Percentiles rank a stretch among this genome's conserved stretches.
Evolutionary conservation across 2,113 vertebrate genomes (phyloP).

Genomic region (Spermophilus dauricus): DNA sequence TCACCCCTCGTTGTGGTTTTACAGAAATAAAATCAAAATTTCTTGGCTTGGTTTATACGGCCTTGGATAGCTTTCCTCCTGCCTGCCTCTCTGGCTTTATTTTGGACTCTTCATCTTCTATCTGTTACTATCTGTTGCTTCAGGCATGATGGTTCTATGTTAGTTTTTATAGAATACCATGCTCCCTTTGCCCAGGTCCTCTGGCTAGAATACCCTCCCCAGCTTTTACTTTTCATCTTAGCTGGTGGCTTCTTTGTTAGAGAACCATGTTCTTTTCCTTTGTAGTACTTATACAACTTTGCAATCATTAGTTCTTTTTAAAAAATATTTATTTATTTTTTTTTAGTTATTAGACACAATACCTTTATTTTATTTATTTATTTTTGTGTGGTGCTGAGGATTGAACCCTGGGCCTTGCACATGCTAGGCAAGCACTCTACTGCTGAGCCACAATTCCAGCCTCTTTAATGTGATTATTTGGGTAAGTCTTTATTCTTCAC

Average conservation of each 20-base stretch:
- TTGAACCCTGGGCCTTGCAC: too few relatives aligned
- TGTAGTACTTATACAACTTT: not conserved
- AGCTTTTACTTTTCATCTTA: not conserved
- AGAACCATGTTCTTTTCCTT: not conserved
- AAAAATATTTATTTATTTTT: too few relatives aligned
- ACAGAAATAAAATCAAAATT: not conserved
- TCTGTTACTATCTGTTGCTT: not conserved
- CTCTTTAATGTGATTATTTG: not conserved
- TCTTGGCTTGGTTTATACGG: constrained; percentile 1
- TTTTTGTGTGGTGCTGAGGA: too few relatives aligned
- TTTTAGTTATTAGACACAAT: too few relatives aligned
- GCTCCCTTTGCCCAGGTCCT: not conserved
- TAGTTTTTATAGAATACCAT: not conserved
- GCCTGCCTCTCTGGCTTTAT: not conserved
- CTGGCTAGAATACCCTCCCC: not conserved
- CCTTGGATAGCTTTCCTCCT: not conserved
- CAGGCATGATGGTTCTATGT: not conserved
- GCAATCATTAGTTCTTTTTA: not conserved
- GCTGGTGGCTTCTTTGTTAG: not conserved
- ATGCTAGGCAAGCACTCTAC: too few relatives aligned
- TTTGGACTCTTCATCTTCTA: not conserved
- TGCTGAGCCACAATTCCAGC: too few relatives aligned
- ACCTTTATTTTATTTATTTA: too few relatives aligned
- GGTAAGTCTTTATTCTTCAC: not conserved
- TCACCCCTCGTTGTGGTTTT: not conserved